Evolutionary conservation across 2,113 vertebrate species (phyloP).

Genomic region (Strix uralensis): DNA sequence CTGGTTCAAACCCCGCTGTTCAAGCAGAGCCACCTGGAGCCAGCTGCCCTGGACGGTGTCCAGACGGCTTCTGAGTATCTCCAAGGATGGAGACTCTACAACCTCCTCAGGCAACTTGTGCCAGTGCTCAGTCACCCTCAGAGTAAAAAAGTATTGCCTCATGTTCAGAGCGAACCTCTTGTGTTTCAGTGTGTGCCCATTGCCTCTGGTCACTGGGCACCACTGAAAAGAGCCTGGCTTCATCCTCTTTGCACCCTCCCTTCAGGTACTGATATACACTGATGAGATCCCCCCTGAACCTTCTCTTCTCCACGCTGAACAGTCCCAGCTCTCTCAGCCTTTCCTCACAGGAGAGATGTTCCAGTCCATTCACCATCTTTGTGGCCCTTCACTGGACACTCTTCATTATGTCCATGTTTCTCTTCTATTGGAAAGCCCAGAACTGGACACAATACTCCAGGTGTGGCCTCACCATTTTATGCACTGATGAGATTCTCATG

Average conservation of each 20-base stretch:
- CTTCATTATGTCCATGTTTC: not conserved
- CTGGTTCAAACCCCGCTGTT: not conserved
- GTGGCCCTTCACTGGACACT: not conserved
- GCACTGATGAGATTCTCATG: not conserved
- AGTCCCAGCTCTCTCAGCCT: not conserved
- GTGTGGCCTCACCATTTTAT: not conserved
- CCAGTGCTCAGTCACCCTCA: not conserved
- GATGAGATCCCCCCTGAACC: not conserved
- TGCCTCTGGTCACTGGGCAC: not conserved
- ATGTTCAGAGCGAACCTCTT: not conserved
- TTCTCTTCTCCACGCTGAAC: not conserved
- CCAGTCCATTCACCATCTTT: not conserved
- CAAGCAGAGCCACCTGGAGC: not conserved
- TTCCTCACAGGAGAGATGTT: not conserved
- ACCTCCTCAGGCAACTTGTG: not conserved
- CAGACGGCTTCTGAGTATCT: not conserved
- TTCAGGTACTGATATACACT: not conserved
- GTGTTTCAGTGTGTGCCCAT: not conserved
- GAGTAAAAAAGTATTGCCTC: not conserved
- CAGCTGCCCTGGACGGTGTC: not conserved
- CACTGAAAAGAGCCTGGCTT: not conserved
- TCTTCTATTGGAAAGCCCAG: not conserved
- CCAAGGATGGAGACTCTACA: not conserved
- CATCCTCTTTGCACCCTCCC: not conserved
- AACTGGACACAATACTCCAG: not conserved